Evolutionary conservation across 2,113 vertebrate species (phyloP).

Genomic region (Felis chaus): DNA sequence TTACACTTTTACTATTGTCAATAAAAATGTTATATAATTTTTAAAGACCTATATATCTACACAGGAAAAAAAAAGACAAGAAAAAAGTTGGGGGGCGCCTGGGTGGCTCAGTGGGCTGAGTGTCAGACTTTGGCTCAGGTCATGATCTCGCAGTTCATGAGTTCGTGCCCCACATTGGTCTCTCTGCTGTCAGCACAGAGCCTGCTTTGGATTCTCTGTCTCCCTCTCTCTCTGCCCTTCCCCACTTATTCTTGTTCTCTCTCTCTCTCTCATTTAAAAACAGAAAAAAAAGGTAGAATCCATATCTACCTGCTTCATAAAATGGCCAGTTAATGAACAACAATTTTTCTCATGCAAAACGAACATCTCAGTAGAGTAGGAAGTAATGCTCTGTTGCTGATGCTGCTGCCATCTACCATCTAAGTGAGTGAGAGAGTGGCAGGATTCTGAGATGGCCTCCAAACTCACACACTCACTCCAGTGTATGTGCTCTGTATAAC

Average conservation of each 20-base stretch:
- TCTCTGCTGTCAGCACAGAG: no score
- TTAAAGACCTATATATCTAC: neutral
- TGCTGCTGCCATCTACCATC: neutral
- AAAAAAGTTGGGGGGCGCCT: neutral
- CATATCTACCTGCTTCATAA: neutral
- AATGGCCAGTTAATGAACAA: neutral
- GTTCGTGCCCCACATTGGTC: no score
- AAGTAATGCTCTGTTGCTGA: neutral
- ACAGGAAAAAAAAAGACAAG: neutral
- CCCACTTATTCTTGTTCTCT: no score
- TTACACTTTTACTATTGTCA: neutral
- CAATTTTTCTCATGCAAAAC: neutral
- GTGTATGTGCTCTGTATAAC: no score
- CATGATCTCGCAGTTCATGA: no score
- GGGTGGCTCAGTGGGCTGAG: no score
- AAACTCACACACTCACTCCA: neutral
- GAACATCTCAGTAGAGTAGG: neutral
- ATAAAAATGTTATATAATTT: neutral
- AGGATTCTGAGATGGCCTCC: neutral
- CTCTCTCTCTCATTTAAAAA: no score
- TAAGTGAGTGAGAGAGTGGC: neutral
- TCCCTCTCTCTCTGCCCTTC: no score
- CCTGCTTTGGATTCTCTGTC: no score
- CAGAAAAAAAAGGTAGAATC: neutral
- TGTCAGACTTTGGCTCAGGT: no score